Conservation (phyloP, 2,888 invertebrate genomes). For the Platerodrilus igneus region DNA sequence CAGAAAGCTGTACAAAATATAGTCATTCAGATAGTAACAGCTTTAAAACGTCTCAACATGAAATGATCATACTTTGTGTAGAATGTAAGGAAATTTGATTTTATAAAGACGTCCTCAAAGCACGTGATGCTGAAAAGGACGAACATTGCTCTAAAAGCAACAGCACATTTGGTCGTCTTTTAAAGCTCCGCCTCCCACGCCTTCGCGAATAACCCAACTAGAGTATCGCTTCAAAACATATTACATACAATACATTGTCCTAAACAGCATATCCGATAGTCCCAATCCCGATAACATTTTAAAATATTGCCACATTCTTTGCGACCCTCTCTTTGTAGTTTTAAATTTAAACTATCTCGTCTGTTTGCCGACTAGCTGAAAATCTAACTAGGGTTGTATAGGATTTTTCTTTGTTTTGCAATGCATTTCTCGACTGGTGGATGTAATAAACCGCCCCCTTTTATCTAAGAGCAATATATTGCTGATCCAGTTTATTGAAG, state of each 20-base stretch:
- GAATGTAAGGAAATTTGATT: too few species aligned
- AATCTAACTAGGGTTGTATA: constrained; percentile 31
- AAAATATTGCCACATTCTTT: constrained; percentile 44
- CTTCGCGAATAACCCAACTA: constrained; percentile 42
- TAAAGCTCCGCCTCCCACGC: constrained; percentile 45
- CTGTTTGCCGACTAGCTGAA: constrained; percentile 34
- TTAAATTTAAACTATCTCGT: constrained; percentile 37
- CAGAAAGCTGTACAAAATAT: too few species aligned
- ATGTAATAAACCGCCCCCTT: constrained; percentile 16
- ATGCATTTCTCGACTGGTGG: constrained; percentile 17
- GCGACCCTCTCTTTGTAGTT: constrained; percentile 33
- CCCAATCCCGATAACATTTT: constrained; percentile 41
- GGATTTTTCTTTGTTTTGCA: constrained; percentile 20
- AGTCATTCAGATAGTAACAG: too few species aligned
- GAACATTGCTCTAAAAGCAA: constrained; percentile 26
- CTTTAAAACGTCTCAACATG: too few species aligned
- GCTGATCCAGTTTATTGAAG: constrained; percentile 16
- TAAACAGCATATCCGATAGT: constrained; percentile 25
- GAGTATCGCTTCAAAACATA: constrained; percentile 34
- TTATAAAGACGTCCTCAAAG: too few species aligned
- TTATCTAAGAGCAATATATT: constrained; percentile 13
- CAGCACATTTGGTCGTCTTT: constrained; percentile 34
- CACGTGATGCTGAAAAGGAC: constrained; percentile 21
- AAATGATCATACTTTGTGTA: too few species aligned
- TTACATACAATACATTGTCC: constrained; percentile 28